Evolutionary conservation across 2,888 invertebrate species (phyloP), one percentile per base, ranked within the genome.

Genomic region (Periphyllus acericola): DNA sequence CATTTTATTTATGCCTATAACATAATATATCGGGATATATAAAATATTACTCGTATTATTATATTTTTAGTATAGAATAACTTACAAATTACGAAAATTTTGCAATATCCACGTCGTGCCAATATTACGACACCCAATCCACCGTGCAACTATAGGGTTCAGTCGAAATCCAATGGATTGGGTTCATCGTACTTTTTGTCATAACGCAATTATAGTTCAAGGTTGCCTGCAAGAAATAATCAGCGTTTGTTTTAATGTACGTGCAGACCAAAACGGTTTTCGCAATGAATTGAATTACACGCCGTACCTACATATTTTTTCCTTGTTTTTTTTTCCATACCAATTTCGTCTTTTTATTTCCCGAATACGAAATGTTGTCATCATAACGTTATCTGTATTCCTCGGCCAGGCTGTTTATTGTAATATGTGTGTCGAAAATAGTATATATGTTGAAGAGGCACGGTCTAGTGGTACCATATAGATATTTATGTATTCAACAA

Each of bases 141-240:
- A 6, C n/a, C 52, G n/a, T 21, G 55, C 6, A 1, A 52, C 46
- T 78, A 29, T 52, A 75, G 32, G 25, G 68, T 52, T 34, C 72
- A 17, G 83, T 55, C 5, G n/a, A 74, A 72, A 74, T 83, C 72
- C 71, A 9, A 19, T 19, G 66, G 25, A 32, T n/a, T 25, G 83
- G 75, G 83, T 83, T 83, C 83, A 75, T 83, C 83, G 83, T 75
- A 83, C 83, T 76, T 60, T 76, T 76, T 66, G 75, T 40, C 60
- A 32, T 66, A 83, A 75, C 60, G 83, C 75, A 83, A 83, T 83
- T 83, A 75, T 83, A 83, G 83, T 83, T 83, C 83, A 83, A 83
- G 83, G 83, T 83, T 83, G 55, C 36, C 52, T 21, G 25, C 71
- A 32, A 36, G 55, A 29, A 55, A 55, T 83, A 83, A 83, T 83